Base-by-base conservation (phyloP, 2,888 invertebrate species). In the Lymantria monacha region DNA sequence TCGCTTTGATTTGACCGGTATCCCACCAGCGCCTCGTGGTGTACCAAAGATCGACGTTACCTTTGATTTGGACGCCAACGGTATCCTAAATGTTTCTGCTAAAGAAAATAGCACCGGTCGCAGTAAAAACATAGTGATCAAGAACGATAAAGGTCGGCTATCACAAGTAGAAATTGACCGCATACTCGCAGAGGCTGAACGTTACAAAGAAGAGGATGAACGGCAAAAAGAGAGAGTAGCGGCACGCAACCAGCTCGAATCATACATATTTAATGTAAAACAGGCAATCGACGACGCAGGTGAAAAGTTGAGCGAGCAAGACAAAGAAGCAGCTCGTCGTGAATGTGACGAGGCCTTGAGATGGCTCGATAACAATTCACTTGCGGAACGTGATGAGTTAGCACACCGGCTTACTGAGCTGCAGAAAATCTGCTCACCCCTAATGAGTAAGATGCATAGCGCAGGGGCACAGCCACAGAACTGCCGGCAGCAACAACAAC, bases 1-100 rank as follows among this genome's bases (percentile, higher is more conserved):
- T 37, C 93, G 92, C 7, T 94, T 94, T 74, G 94, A 94, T 65
- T 74, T 94, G 59, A 93, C 93, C 9, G 95, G 95, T 42, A 94
- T 95, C 22, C 94, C 94, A n/a, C 94, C 94, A 0, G 94, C 94
- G 14, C 94, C 94, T 0, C 86, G 94, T 42, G 94, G 94, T 15
- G 92, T 94, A 0, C 94, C 94, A 0, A 93, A 94, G 73, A 93
- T 94, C 64, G 94, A 94, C 59, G 94, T 94, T 22, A 94, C 95
- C 36, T 96, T 96, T 76, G 95, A 96, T 73, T 77, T 96, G 68
- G 95, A 96, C 76, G 95, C 95, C 10, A 95, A 96, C 76, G 96
- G 96, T 43, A 96, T 96, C 63, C 85, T 96, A 56, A 97, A 97
- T 78, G 97, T 97, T 0, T 94, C 95, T 0, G 97, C 97, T 13